These are phyloP conservation scores for Anabas testudineus DNA, from an alignment of 2,797 vertebrate species.

Conservation along the genomic window DNA sequence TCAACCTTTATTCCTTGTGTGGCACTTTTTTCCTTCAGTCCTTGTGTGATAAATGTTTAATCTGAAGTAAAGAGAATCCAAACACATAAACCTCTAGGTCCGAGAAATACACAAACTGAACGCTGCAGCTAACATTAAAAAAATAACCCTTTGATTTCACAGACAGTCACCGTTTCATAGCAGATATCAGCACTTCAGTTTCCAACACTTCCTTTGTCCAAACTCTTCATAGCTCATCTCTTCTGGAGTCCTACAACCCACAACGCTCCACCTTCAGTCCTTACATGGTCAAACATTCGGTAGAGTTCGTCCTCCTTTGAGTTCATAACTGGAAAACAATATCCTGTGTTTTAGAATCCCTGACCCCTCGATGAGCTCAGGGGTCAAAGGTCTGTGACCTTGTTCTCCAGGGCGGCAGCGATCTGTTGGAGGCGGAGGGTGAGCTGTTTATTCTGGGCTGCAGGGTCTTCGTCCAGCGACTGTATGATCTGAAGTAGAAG, in stretches of 20 bases:
- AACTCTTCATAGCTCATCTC: background rate
- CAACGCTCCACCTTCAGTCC: constrained; percentile 42
- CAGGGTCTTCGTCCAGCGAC: constrained; percentile 95
- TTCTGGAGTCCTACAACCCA: constrained; percentile 13
- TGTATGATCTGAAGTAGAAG: constrained; percentile 89
- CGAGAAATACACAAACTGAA: background rate
- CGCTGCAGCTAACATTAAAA: constrained; percentile 28
- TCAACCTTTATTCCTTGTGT: constrained; percentile 14
- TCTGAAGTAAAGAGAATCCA: constrained; percentile 17
- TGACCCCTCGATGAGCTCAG: constrained; percentile 28
- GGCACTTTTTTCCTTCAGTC: constrained; percentile 15
- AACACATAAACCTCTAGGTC: constrained; percentile 27
- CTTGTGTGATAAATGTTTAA: constrained; percentile 16
- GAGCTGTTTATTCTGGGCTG: constrained; percentile 97
- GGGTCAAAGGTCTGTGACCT: constrained; percentile 97
- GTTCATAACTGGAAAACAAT: constrained; percentile 43
- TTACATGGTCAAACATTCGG: constrained; percentile 41
- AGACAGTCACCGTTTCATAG: constrained; percentile 4
- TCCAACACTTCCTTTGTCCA: constrained; percentile 34
- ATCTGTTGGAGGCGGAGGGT: constrained; percentile 97
- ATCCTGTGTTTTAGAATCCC: constrained; percentile 39
- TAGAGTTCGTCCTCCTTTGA: constrained; percentile 42
- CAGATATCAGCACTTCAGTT: constrained; percentile 19
- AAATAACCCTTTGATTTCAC: constrained; percentile 62
- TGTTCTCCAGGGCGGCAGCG: constrained; percentile 96